Conservation (phyloP, 2,113 vertebrate genomes). For the Menidia beryllina region DNA sequence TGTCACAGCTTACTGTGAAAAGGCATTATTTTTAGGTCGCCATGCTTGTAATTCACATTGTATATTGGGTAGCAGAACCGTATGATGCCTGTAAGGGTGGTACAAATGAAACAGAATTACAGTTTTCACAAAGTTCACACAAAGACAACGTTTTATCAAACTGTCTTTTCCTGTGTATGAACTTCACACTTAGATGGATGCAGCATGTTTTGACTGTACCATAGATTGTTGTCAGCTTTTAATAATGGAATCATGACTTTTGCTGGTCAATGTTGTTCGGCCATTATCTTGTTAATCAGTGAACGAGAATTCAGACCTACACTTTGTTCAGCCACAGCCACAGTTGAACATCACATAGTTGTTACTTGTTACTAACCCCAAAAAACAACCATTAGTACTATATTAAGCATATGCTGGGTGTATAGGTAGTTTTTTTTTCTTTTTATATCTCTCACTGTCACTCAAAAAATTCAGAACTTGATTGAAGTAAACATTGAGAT, state of each 20-base stretch:
- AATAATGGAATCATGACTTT: constrained; percentile 2
- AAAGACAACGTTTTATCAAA: background rate
- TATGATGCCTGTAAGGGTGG: background rate
- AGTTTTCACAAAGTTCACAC: background rate
- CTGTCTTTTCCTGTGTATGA: background rate
- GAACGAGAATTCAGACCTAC: background rate
- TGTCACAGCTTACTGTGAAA: background rate
- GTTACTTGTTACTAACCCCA: background rate
- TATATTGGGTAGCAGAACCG: background rate
- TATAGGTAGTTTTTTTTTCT: background rate
- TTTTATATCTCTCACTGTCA: background rate
- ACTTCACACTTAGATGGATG: background rate
- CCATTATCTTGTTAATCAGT: background rate
- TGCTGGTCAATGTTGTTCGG: background rate
- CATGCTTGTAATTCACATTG: background rate
- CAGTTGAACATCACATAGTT: background rate
- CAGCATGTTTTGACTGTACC: background rate
- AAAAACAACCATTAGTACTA: constrained; percentile 6
- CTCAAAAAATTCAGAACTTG: constrained; percentile 27
- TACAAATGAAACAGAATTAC: background rate
- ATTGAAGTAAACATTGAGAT: constrained; percentile 41
- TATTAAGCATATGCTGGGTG: constrained; percentile 6
- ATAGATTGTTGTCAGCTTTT: background rate
- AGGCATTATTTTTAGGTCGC: background rate
- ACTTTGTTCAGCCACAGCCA: constrained; percentile 1